Base-by-base conservation (phyloP, 2,113 vertebrate genomes). In the Cygnus buccinator region DNA sequence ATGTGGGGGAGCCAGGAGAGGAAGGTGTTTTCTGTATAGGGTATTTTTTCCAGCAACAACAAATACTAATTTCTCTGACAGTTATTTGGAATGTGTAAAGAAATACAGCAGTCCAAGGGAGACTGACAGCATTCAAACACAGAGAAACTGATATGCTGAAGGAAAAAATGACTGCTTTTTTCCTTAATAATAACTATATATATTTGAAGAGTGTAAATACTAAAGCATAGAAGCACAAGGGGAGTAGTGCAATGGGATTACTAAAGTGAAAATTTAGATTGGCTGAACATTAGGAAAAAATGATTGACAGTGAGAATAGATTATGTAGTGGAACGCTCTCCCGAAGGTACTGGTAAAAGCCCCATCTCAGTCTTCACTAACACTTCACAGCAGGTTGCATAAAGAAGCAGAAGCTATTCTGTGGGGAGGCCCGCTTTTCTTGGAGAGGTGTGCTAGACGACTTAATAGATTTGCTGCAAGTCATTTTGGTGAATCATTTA, bases 151-250 rank as follows among this genome's bases (percentile, higher is more conserved):
- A 67, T 86, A 58, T 50, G 57, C 59, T 90, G 58, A 70, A 61
- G 71, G 75, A 90, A 87, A 29, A 78, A 85, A 93, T 12, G 13
- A 33, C 71, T 84, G 11, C 48, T 50, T 54, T 54, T 90, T 76
- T 71, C 57, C 55, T 52, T 87, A 81, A 81, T 61, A 93, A 72
- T 86, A 84, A 35, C 79, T 89, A 48, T 88, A 95, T 92, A 90
- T 94, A 95, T 90, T 93, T 93, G 61, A 95, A 84, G 79, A 90
- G 15, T 52, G 11, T 90, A 84, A 94, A 74, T 66, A 48, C 67
- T 48, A 22, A 92, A 80, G 48, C 55, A 55, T 29, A n/a, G 68
- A 65, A 86, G 44, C 62, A 72, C 59, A 90, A 46, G 15, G 71
- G 62, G 7, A 61, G n/a, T 90, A 86, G 89, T 75, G 78, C 0